phyloP scores from a whole-genome alignment of 2,888 invertebrate species.

The Leptopterna dolabrata region DNA sequence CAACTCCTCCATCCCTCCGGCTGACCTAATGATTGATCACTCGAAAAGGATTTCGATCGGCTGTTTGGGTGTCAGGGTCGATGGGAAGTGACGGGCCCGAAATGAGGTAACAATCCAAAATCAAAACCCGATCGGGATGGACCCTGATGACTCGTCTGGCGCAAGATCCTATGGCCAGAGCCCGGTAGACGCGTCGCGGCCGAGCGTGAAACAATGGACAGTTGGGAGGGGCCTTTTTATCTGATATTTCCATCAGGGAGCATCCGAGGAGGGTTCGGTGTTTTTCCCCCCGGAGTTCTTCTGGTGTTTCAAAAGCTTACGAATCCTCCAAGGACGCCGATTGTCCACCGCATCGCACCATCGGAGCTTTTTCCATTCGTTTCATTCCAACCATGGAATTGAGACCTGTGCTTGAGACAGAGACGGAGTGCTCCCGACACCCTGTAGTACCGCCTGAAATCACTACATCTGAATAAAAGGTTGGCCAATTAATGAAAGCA shows the following conservation, averaged over 20 bases:
- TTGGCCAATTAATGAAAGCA: too few species aligned
- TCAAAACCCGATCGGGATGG: not conserved
- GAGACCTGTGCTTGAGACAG: too few species aligned
- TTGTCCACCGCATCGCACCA: not conserved
- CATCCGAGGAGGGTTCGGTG: not conserved
- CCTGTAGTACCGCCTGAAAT: too few species aligned
- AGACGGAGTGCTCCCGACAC: too few species aligned
- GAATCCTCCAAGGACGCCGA: not conserved
- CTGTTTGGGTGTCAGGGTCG: not conserved
- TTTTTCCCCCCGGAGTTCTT: not conserved
- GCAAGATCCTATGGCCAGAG: not conserved
- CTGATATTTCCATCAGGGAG: not conserved
- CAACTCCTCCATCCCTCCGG: not conserved
- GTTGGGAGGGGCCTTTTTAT: not conserved
- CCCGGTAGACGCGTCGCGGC: not conserved
- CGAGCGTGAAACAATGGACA: not conserved
- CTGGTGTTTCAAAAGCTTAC: not conserved
- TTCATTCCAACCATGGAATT: too few species aligned
- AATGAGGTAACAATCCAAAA: not conserved
- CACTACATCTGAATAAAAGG: too few species aligned
- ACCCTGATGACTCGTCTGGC: not conserved
- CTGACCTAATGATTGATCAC: not conserved
- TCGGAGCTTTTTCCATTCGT: too few species aligned
- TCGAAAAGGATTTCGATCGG: not conserved
- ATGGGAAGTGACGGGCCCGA: not conserved